Evolutionary conservation across 2,113 vertebrate species (phyloP).

Genomic region (Calyptomena viridis): DNA sequence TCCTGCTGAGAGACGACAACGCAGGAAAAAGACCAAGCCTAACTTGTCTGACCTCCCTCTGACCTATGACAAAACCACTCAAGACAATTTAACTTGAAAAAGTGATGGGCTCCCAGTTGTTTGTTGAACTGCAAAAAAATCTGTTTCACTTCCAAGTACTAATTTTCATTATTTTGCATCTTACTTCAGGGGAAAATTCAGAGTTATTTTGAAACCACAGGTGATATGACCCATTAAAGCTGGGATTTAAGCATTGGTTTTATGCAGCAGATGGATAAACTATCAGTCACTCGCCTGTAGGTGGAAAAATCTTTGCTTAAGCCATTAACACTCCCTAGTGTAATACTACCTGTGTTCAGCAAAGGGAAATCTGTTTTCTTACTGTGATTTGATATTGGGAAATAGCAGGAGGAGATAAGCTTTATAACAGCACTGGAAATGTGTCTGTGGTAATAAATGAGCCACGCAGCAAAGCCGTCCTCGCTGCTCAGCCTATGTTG

Average conservation of each 20-base stretch:
- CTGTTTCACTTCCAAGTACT: neutral
- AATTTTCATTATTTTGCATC: slow-evolving; percentile 27
- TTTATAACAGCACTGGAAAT: slow-evolving; percentile 68
- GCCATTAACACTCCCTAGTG: slow-evolving; percentile 70
- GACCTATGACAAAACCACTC: slow-evolving; percentile 56
- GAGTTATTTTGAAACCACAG: slow-evolving; percentile 63
- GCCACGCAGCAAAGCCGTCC: neutral
- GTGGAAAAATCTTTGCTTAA: slow-evolving; percentile 81
- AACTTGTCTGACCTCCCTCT: slow-evolving; percentile 50
- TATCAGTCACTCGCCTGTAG: slow-evolving; percentile 74
- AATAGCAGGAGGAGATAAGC: slow-evolving; percentile 72
- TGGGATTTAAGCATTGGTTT: slow-evolving; percentile 57
- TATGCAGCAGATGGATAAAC: slow-evolving; percentile 76
- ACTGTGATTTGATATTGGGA: slow-evolving; percentile 72
- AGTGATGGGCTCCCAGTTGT: neutral
- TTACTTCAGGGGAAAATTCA: slow-evolving; percentile 8
- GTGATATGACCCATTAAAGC: slow-evolving; percentile 62
- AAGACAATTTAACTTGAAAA: slow-evolving; percentile 44
- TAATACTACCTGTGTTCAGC: slow-evolving; percentile 73
- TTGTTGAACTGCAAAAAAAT: slow-evolving; percentile 32
- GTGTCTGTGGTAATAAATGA: slow-evolving; percentile 37
- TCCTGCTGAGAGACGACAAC: slow-evolving; percentile 46
- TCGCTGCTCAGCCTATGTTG: neutral
- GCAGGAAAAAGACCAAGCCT: slow-evolving; percentile 37
- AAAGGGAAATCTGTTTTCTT: slow-evolving; percentile 73